Percentiles rank a stretch among this genome's conserved stretches.
Evolutionary conservation across 1,140 invertebrate genomes (phyloP).

Genomic region (Reticulitermes speratus): DNA sequence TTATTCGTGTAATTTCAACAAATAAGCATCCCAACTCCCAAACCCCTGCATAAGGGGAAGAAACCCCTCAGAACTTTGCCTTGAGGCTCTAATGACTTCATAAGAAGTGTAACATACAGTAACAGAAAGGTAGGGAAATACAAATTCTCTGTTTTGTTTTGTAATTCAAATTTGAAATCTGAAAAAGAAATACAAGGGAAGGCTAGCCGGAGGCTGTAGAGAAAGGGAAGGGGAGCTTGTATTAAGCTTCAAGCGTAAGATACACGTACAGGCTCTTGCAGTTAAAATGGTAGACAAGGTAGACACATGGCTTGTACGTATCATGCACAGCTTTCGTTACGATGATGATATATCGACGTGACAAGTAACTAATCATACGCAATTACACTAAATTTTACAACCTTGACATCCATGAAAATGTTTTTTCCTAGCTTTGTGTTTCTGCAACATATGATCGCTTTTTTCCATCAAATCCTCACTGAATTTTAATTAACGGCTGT

Average conservation of each 20-base stretch:
- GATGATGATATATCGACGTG: too few relatives aligned
- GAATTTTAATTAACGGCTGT: too few relatives aligned
- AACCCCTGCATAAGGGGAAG: not conserved
- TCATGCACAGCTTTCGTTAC: too few relatives aligned
- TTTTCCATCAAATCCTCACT: too few relatives aligned
- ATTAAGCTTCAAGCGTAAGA: not conserved
- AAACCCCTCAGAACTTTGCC: not conserved
- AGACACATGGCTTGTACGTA: too few relatives aligned
- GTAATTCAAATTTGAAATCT: slow-evolving; percentile 11
- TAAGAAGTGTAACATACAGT: not conserved
- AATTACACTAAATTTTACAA: too few relatives aligned
- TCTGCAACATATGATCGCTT: not conserved
- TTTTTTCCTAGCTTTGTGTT: not conserved
- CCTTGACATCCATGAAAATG: not conserved
- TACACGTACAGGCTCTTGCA: not conserved
- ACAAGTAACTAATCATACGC: too few relatives aligned
- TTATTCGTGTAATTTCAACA: not conserved
- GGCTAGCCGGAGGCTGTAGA: not conserved
- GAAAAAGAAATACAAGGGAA: not conserved
- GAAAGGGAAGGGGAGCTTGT: too few relatives aligned
- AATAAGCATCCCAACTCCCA: not conserved
- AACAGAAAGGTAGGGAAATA: not conserved
- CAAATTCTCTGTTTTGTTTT: not conserved
- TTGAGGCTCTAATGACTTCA: not conserved
- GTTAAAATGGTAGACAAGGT: not conserved